These are phyloP conservation scores for Chloebia gouldiae DNA, from an alignment of 2,113 vertebrate genomes.

Conservation along the genomic window DNA sequence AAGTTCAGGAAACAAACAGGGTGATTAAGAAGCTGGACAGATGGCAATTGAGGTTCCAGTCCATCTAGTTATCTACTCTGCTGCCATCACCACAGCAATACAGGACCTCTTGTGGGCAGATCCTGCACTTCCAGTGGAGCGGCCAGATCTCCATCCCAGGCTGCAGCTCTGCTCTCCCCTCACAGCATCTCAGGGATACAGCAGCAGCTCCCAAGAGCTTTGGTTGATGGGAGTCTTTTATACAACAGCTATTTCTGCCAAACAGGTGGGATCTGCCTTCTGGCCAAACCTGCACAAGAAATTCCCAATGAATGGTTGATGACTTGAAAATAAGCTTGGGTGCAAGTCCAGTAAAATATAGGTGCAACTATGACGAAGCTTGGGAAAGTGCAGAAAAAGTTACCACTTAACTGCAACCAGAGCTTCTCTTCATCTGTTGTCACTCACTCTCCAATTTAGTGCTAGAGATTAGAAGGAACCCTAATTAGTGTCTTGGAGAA, in stretches of 20 bases:
- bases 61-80: background rate
- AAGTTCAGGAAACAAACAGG: background rate
- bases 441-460: background rate
- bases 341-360: background rate
- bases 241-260: background rate
- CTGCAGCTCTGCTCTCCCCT: background rate
- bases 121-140: background rate
- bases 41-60: background rate
- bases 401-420: background rate
- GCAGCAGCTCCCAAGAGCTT: background rate
- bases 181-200: background rate
- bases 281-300: background rate
- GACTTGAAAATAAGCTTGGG: background rate
- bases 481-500: background rate
- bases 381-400: background rate
- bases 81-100: background rate
- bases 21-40: background rate
- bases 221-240: background rate
- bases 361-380: background rate
- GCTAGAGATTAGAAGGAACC: background rate
- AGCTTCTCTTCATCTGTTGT: background rate
- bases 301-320: background rate
- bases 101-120: background rate
- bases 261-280: background rate
- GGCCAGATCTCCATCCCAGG: background rate